Base-by-base conservation (phyloP, 2,888 invertebrate genomes). In the Aplocera efformata region DNA sequence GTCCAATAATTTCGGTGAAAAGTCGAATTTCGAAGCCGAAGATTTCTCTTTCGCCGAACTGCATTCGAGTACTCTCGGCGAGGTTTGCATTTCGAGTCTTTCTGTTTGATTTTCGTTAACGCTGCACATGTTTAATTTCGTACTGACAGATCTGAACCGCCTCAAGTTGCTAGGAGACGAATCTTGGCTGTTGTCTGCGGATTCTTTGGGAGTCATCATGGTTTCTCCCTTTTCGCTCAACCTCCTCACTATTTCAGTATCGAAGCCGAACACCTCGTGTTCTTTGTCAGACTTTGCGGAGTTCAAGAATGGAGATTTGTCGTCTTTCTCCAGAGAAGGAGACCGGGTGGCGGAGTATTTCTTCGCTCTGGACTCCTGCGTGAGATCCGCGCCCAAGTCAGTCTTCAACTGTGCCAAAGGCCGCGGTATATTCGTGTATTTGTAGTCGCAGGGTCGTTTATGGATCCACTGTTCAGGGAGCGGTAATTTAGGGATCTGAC, bases 241-340 rank as follows among this genome's bases (percentile, higher is more conserved):
- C 42, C 74, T 75, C 30, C 63, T 64, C 1, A 79, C 74, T 1
- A 67, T 53, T 31, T 75, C 79, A 7, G 61, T 58, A 50, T 80
- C 83, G 47, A 88, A 88, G 0, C 79, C 85, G 50, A 89, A 89
- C 5, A 85, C 83, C 31, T 73, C 74, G 2, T 11, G 29, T 3
- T 31, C 45, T 17, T 40, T 45, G 22, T 76, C 80, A 3, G 68
- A 60, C 29, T 72, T 75, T 1, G 77, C 79, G 42, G 72, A 72
- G 10, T 53, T 50, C 7, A 77, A 46, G 40, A 88, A 84, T 5
- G 89, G 89, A 0, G 83, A 81, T 40, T 83, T 88, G 1, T 89
- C 88, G 81, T 89, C 88, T 53, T 86, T 88, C 43, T 89, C 89
- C n/a, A 89, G 56, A 0, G 88, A 88, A 0, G 89, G 89, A 0